Evolutionary conservation across 2,888 invertebrate genomes (phyloP).

Genomic region (Hartigia nigra): DNA sequence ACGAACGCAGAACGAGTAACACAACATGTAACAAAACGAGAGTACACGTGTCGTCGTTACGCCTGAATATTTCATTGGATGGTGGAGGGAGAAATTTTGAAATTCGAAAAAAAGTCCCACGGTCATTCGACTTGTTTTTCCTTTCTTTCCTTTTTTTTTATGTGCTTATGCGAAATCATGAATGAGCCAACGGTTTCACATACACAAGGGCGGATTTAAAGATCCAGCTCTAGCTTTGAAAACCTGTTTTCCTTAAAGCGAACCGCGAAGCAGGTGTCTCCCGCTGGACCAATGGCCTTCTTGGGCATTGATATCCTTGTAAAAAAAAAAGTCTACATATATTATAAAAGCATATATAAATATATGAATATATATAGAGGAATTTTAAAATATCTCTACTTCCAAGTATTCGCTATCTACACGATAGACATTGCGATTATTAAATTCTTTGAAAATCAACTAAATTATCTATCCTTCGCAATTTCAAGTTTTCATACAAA

Average conservation of each 20-base stretch:
- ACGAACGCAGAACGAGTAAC: background rate
- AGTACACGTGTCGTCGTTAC: background rate
- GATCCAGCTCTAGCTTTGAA: background rate
- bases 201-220: background rate
- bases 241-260: background rate
- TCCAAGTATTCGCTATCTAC: background rate
- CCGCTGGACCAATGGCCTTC: background rate
- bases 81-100: background rate
- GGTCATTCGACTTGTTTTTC: background rate
- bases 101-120: background rate
- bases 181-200: background rate
- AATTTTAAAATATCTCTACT: background rate
- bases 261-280: background rate
- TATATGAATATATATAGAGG: background rate
- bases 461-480: background rate
- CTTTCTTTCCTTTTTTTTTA: background rate
- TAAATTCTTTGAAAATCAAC: background rate
- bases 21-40: background rate
- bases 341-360: background rate
- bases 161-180: background rate
- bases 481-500: background rate
- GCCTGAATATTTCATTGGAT: background rate
- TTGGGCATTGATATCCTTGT: background rate
- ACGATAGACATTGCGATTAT: background rate
- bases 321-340: background rate